Evolutionary conservation across 2,797 vertebrate genomes (phyloP).

Genomic region (Cyclura pinguis): DNA sequence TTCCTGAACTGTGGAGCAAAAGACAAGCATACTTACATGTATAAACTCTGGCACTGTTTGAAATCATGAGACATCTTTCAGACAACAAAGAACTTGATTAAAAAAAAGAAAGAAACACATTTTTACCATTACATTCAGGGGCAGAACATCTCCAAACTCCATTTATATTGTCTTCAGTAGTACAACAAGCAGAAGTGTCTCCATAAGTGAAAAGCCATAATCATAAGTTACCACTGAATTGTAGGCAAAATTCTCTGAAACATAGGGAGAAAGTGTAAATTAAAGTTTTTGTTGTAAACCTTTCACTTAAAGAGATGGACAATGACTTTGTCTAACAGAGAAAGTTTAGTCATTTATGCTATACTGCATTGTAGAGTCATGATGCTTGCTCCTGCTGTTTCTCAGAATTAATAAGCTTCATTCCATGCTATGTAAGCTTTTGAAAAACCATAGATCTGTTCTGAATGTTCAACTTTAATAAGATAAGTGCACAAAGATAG

Average conservation of each 20-base stretch:
- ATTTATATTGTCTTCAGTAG: neutral
- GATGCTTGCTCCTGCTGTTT: no score
- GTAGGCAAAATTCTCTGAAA: slow-evolving; percentile 12
- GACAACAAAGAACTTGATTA: neutral
- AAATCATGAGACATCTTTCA: neutral
- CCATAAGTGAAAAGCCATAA: slow-evolving; percentile 38
- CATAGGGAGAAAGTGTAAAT: accelerated
- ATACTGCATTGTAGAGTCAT: no score
- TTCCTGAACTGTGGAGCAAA: no score
- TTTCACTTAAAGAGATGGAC: neutral
- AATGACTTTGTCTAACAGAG: neutral
- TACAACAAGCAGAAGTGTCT: slow-evolving; percentile 64
- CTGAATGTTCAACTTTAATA: no score
- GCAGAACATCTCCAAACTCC: slow-evolving; percentile 60
- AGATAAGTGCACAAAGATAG: no score
- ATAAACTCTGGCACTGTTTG: neutral
- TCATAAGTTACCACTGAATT: slow-evolving; percentile 54
- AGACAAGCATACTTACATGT: no score
- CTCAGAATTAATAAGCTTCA: no score
- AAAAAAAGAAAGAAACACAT: neutral
- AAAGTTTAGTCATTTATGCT: neutral
- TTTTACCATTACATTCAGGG: slow-evolving; percentile 65
- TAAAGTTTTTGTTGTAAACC: neutral
- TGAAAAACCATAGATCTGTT: no score
- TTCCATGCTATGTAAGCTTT: no score